phyloP scores from a whole-genome alignment of 2,797 vertebrate genomes.

The Distichodus sexfasciatus region DNA sequence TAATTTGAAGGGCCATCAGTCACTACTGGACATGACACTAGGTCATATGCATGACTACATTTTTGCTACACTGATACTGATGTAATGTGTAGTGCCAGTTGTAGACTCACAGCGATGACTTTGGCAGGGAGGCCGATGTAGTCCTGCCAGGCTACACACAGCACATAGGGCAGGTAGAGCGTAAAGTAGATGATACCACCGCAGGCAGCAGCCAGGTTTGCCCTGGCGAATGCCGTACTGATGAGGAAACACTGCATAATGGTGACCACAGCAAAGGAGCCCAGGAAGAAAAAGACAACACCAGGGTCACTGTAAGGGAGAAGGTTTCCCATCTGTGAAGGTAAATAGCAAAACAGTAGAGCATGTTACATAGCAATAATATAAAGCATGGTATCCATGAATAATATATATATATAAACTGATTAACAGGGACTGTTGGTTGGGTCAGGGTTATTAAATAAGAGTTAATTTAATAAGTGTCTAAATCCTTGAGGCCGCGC shows the following conservation, averaged over 20 bases:
- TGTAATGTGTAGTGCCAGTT: background rate
- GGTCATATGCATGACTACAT: background rate
- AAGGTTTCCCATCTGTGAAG: conserved; percentile 86
- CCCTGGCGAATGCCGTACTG: conserved; percentile 91
- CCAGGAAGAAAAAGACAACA: conserved; percentile 91
- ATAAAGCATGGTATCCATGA: background rate
- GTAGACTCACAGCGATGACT: conserved; percentile 82
- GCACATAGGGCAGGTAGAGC: conserved; percentile 92
- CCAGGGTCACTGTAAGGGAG: conserved; percentile 92
- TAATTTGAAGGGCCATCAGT: background rate
- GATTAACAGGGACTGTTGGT: too few relatives aligned
- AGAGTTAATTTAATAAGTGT: background rate
- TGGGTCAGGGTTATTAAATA: background rate
- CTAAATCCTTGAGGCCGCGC: conserved; percentile 54
- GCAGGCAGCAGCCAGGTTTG: conserved; percentile 94
- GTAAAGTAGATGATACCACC: conserved; percentile 98
- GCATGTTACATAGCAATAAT: too few relatives aligned
- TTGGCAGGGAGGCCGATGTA: conserved; percentile 86
- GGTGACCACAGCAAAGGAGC: conserved; percentile 87
- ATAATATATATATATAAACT: too few relatives aligned
- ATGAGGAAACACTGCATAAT: conserved; percentile 98
- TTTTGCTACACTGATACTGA: conserved; percentile 18
- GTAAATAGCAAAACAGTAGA: background rate
- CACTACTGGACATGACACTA: background rate
- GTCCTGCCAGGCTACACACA: conserved; percentile 96